Percentiles rank a stretch among this genome's conserved stretches.
Conservation (phyloP, 2,888 invertebrate genomes). For the Myopa tessellatipennis region DNA sequence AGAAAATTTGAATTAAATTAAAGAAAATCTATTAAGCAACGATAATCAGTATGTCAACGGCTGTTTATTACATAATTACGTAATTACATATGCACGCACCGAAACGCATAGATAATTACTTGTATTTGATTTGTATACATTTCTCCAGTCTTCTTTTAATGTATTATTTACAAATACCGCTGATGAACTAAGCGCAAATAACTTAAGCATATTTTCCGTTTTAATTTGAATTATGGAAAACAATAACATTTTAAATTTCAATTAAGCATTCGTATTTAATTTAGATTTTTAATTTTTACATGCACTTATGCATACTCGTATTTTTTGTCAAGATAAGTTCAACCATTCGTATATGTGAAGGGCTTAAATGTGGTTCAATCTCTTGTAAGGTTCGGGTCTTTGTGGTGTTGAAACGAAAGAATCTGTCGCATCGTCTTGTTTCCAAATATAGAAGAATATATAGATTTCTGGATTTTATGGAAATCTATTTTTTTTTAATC, state of each 20-base stretch:
- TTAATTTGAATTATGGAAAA: conserved; percentile 8
- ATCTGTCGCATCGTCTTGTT: conserved; percentile 11
- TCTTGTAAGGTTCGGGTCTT: conserved; percentile 7
- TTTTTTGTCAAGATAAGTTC: conserved; percentile 1
- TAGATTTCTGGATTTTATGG: neutral
- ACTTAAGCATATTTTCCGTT: conserved; percentile 4
- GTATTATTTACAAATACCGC: conserved; percentile 31
- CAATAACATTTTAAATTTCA: conserved; percentile 6
- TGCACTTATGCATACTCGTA: neutral
- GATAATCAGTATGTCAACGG: neutral
- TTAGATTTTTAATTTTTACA: conserved; percentile 20
- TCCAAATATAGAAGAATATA: neutral
- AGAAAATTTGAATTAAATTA: neutral
- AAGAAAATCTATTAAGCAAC: neutral
- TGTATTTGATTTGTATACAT: conserved; percentile 12
- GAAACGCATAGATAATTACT: neutral
- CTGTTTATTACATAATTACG: neutral
- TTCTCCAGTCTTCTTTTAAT: conserved; percentile 13
- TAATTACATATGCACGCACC: neutral
- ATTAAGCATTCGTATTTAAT: neutral
- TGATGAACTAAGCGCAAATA: conserved; percentile 6
- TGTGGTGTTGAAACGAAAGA: neutral
- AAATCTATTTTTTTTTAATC: conserved; percentile 52
- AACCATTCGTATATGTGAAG: conserved; percentile 2
- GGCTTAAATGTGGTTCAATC: conserved; percentile 16